Conservation (phyloP, 2,113 vertebrate species). For the Syngnathus scovelli region DNA sequence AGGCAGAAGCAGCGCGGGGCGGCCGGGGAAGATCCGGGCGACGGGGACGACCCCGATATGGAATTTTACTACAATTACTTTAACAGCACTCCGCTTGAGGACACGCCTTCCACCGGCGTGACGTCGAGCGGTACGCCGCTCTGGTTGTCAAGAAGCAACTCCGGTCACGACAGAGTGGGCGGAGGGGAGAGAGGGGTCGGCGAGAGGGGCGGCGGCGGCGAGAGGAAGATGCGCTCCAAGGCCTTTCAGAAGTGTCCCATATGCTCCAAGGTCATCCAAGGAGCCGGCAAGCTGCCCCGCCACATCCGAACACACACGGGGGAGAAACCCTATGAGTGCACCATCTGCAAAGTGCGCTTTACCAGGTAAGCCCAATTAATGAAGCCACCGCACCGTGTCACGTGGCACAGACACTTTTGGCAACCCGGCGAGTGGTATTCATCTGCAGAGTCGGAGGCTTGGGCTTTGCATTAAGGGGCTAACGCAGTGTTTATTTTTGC, state of each 20-base stretch:
- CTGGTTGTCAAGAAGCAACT: constrained; percentile 68
- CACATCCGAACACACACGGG: constrained; percentile 98
- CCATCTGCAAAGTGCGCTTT: constrained; percentile 86
- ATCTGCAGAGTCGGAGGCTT: constrained; percentile 48
- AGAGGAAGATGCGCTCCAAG: constrained; percentile 98
- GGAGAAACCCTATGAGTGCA: constrained; percentile 97
- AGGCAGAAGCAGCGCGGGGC: constrained; percentile 67
- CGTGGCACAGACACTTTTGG: constrained; percentile 55
- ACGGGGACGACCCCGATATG: constrained; percentile 87
- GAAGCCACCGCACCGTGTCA: constrained; percentile 52
- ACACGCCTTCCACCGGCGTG: constrained; percentile 61
- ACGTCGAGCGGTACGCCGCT: constrained; percentile 82
- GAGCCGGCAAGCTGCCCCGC: constrained; percentile 86
- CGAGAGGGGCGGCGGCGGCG: constrained; percentile 47
- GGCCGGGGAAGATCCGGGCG: constrained; percentile 75
- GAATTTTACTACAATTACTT: constrained; percentile 99
- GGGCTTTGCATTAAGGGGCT: constrained; percentile 50
- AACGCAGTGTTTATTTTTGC: constrained; percentile 29
- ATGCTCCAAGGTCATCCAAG: constrained; percentile 97
- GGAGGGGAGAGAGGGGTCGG: constrained; percentile 29
- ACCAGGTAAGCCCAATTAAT: constrained; percentile 73
- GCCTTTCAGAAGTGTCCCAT: constrained; percentile 99
- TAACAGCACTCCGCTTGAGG: constrained; percentile 77
- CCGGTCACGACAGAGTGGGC: constrained; percentile 62
- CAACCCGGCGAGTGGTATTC: constrained; percentile 35